Base-by-base conservation (phyloP, 2,888 invertebrate genomes). In the Yponomeuta malinellus region DNA sequence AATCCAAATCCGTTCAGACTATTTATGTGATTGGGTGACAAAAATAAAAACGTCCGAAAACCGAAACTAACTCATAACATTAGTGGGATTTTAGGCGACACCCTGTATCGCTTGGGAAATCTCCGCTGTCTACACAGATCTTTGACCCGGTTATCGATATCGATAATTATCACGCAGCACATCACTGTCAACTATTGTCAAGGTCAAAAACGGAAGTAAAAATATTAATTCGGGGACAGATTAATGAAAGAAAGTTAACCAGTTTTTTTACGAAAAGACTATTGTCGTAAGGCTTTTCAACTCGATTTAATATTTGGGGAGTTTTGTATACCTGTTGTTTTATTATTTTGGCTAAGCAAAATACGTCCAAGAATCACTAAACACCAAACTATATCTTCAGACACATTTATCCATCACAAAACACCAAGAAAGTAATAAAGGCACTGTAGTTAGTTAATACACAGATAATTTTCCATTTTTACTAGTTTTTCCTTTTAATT, bases 171-270 rank as follows among this genome's bases (percentile, higher is more conserved):
- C 52, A 59, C 52, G 10, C 10, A 10, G 65, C 65, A 65, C 65
- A 65, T 65, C 65, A 65, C 65, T 65, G 10, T 29, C 65, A 65
- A 33, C 29, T 29, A 65, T 29, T 33, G 31, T 29, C 65, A 65
- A 65, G 65, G 65, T 65, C 65, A 65, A 65, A 65, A 29, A 33
- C 10, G 23, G 23, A 64, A 29, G 64, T 64, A 29, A 64, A 64
- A 59, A 59, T 59, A 59, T 15, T 1, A 59, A 15, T 15, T 59
- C 52, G 52, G 52, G 52, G 52, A 59, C 52, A 59, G 15, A 59
- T 15, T 59, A 59, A 59, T 59, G 52, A 59, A 59, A 59, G 52
- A 59, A 59, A 59, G 15, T 59, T 12, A 59, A 15, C 52, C 12
- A 3, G 23, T 12, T 15, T 59, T 59, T 59, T 15, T 59, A 12